Evolutionary conservation across 2,888 invertebrate genomes (phyloP), one percentile per base, ranked within the genome.

Genomic region (Tenthredo notha): DNA sequence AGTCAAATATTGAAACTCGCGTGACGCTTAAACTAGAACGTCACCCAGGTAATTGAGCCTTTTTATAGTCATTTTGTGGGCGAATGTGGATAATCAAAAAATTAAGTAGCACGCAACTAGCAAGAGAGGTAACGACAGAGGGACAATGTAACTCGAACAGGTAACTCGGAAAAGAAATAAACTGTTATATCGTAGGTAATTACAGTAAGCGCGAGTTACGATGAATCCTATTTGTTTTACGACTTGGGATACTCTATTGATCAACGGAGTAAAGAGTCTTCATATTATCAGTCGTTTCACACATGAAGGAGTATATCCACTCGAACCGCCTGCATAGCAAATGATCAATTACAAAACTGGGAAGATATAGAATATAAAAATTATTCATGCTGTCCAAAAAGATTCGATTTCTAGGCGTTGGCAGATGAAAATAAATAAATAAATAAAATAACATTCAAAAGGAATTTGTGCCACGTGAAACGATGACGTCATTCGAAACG

Each of bases 21-120:
- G 61, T 58, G 80, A 80, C 58, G 80, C 37, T 40, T 33, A 33
- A 80, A 80, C 80, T 37, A 58, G 80, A 80, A 58, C 58, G 58
- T 78, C 78, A 33, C 50, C 80, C 58, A 80, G 61, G 12, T 50
- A 80, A 80, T 61, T 80, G 37, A 7, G 40, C 4, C 21, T 80
- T 80, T 58, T 40, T 37, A 50, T 33, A 77, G 47, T 25, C 33
- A 10, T 15, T 77, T 54, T 54, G 50, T 54, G 47, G 33, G 54
- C 50, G 77, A 33, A 12, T 54, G 33, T 50, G 50, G 21, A 50
- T 25, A 58, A 29, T 54, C 25, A 58, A 80, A 58, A 80, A n/a
- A n/a, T 80, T 21, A 58, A 37, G 80, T 80, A 61, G 37, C 80
- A 58, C 80, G 40, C 58, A n/a, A 58, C n/a, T n/a, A n/a, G 70